Conservation (phyloP, 2,797 vertebrate genomes). For the Tiaroga cobitis region DNA sequence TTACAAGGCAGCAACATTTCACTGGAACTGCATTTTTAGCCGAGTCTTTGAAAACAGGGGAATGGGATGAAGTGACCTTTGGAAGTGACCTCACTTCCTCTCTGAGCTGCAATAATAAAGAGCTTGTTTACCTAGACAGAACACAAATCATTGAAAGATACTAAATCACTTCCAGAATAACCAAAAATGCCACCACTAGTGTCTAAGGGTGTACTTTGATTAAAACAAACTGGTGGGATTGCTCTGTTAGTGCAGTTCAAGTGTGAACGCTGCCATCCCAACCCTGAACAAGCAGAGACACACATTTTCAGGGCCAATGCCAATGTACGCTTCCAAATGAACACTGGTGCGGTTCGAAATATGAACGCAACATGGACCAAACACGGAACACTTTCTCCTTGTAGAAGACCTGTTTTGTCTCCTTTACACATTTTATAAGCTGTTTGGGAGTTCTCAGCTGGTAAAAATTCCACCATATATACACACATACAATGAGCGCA, state of each 20-base stretch:
- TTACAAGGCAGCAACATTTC: not conserved
- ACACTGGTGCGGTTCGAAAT: not conserved
- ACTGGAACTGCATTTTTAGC: not conserved
- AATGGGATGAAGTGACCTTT: slow-evolving; percentile 17
- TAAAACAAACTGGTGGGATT: not conserved
- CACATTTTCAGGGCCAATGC: not conserved
- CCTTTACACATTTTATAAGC: not conserved
- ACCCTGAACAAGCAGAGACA: not conserved
- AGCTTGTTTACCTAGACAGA: not conserved
- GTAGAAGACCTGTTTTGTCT: not conserved
- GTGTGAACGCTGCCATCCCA: not conserved
- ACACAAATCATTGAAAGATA: not conserved
- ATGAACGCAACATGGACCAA: not conserved
- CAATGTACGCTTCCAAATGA: not conserved
- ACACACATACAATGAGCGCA: not conserved
- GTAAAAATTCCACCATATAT: not conserved
- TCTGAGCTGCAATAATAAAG: not conserved
- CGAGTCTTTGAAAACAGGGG: not conserved
- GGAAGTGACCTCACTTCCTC: slow-evolving; percentile 27
- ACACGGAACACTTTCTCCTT: not conserved
- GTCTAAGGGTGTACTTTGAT: not conserved
- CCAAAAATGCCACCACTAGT: not conserved
- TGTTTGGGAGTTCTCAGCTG: not conserved
- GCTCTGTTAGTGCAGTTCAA: not conserved
- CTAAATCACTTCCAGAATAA: not conserved